Evolutionary conservation across 2,888 invertebrate species (phyloP), one percentile per base, ranked within the genome.

Genomic region (Orchesellides sinensis): DNA sequence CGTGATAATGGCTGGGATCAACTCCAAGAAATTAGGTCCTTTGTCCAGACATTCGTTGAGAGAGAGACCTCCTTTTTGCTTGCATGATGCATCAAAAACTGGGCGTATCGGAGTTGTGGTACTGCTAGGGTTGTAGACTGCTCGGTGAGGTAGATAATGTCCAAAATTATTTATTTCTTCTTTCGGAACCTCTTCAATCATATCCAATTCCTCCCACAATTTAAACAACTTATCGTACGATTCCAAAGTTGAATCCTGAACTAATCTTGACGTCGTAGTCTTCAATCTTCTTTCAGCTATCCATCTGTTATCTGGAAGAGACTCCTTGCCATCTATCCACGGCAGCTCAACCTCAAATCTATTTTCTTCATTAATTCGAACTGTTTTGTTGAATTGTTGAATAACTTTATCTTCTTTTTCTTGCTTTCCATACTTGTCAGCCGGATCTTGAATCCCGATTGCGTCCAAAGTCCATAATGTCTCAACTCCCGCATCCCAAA

Each of bases 321-420:
- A 88, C 0, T 89, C 88, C 79, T 89, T 89, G 59, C 87, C 88
- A 17, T 89, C 88, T 21, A 88, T 85, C 89, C 89, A 89, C 8
- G 90, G 89, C 14, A 90, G 82, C 23, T 75, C 52, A 0, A 90
- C 89, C 70, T 89, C 89, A 82, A 89, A 90, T 0, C 89, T 84
- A 4, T 88, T 88, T 14, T 89, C 85, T 3, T 83, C 56, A 40
- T 89, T 88, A 0, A 87, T 59, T 0, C 5, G 65, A 2, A 89
- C 88, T 0, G 89, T 90, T 29, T 88, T 10, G 5, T 17, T 12
- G 21, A 83, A 84, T 29, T 82, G 73, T 10, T 63, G n/a, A 17
- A 32, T 47, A 8, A 73, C 61, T n/a, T 29, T 40, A 21, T 54
- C 73, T 8, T 63, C 61, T 19, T 52, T 2, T 10, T 82, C 82